A percentile compares a stretch with the other conserved stretches of the same genome.
phyloP scores from a whole-genome alignment of 2,888 invertebrate species.

The Azorinus chamasolen region DNA sequence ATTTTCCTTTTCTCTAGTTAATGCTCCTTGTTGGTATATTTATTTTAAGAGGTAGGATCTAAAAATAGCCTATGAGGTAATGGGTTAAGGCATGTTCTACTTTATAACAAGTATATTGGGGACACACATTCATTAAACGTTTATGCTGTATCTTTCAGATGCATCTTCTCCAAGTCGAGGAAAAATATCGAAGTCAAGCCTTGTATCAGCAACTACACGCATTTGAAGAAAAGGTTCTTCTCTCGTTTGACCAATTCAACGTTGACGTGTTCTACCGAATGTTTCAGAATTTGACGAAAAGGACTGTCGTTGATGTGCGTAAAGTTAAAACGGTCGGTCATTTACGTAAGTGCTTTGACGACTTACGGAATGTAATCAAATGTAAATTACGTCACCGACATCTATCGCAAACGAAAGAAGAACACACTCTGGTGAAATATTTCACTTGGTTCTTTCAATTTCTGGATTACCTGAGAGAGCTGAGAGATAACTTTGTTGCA shows the following conservation, averaged over 20 bases:
- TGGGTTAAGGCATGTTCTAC: too few species aligned
- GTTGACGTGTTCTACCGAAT: constrained; percentile 72
- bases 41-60: too few species aligned
- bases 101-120: too few species aligned
- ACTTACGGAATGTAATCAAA: constrained; percentile 51
- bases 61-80: too few species aligned
- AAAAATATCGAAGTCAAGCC: constrained; percentile 73
- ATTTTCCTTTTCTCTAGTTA: too few species aligned
- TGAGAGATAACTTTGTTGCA: constrained; percentile 74
- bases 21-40: too few species aligned
- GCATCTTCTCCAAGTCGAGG: constrained; percentile 72
- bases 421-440: constrained; percentile 70
- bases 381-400: constrained; percentile 60
- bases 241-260: constrained; percentile 73
- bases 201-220: constrained; percentile 76
- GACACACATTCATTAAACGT: too few species aligned
- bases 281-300: constrained; percentile 60
- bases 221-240: constrained; percentile 78
- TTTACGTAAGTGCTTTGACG: constrained; percentile 59
- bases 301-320: constrained; percentile 60
- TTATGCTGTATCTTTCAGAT: too few species aligned
- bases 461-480: constrained; percentile 73
- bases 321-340: constrained; percentile 62
- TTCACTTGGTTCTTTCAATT: constrained; percentile 80
- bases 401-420: constrained; percentile 46